A percentile compares a stretch with the other conserved stretches of the same genome.
phyloP scores from a whole-genome alignment of 2,888 invertebrate species.

The Drosophila kanekoi region DNA sequence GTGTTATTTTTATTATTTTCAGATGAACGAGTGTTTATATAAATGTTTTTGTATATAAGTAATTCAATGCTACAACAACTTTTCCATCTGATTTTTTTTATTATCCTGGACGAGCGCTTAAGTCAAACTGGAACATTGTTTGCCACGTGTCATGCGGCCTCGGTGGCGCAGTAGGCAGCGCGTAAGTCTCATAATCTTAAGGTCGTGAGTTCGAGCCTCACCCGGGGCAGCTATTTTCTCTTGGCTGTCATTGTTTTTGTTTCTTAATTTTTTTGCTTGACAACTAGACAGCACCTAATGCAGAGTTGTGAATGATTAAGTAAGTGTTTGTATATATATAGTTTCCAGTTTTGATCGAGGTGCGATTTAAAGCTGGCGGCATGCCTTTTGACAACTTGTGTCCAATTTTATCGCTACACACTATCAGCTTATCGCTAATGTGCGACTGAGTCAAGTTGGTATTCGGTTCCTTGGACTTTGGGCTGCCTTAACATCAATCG shows the following conservation, averaged over 20 bases:
- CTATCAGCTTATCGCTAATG: slow-evolving; percentile 31
- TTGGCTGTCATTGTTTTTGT: slow-evolving; percentile 2
- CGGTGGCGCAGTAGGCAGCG: slow-evolving; percentile 85
- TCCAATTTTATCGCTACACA: slow-evolving; percentile 33
- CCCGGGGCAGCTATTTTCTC: slow-evolving; percentile 69
- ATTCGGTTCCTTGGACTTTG: slow-evolving; percentile 41
- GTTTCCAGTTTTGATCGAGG: neutral
- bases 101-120: neutral
- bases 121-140: neutral
- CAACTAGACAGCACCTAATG: neutral
- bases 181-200: slow-evolving; percentile 85
- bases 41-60: too few species aligned
- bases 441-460: slow-evolving; percentile 28
- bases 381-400: slow-evolving; percentile 20
- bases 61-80: too few species aligned
- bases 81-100: too few species aligned
- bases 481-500: slow-evolving; percentile 13
- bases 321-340: neutral
- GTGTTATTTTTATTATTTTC: too few species aligned
- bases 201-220: slow-evolving; percentile 82
- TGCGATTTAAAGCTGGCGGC: slow-evolving; percentile 2
- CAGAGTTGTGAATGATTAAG: neutral
- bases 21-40: too few species aligned
- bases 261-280: neutral
- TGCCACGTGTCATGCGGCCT: slow-evolving; percentile 68